Percentiles rank a stretch among this genome's conserved stretches.
Conservation (phyloP, 2,888 invertebrate genomes). For the Leucophenga maculata region DNA sequence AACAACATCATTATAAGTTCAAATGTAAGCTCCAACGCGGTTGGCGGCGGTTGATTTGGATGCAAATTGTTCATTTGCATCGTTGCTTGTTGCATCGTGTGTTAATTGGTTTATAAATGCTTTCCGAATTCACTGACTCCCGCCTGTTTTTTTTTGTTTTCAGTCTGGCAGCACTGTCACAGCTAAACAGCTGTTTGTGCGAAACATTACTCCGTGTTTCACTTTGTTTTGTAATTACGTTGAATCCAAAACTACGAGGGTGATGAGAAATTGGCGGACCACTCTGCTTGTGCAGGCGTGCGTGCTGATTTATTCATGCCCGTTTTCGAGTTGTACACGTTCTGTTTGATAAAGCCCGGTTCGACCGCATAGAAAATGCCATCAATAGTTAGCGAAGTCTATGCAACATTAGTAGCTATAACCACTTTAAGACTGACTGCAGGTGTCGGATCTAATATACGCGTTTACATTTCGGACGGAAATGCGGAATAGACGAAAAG, state of each 20-base stretch:
- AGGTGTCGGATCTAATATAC: slow-evolving; percentile 99
- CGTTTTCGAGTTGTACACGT: slow-evolving; percentile 97
- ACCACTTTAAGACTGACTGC: slow-evolving; percentile 97
- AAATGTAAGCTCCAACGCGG: slow-evolving; percentile 86
- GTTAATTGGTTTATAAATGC: not conserved
- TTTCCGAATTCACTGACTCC: slow-evolving; percentile 24
- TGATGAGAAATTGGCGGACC: slow-evolving; percentile 79
- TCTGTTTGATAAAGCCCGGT: slow-evolving; percentile 99
- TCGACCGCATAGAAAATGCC: slow-evolving; percentile 99
- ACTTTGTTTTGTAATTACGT: not conserved
- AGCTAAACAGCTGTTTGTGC: slow-evolving; percentile 10
- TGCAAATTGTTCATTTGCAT: not conserved
- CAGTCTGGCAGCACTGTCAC: not conserved
- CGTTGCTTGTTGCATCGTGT: slow-evolving; percentile 40
- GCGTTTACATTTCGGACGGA: slow-evolving; percentile 99
- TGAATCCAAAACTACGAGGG: slow-evolving; percentile 76
- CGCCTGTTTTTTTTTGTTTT: no score
- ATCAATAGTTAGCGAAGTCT: slow-evolving; percentile 98
- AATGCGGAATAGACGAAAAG: slow-evolving; percentile 98
- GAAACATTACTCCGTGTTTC: not conserved
- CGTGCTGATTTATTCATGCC: slow-evolving; percentile 99
- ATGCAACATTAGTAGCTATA: slow-evolving; percentile 99
- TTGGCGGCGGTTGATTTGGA: slow-evolving; percentile 69
- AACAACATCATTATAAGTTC: slow-evolving; percentile 89
- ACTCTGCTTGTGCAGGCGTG: slow-evolving; percentile 93